Base-by-base conservation (phyloP, 2,888 invertebrate genomes). In the Lypha dubia region DNA sequence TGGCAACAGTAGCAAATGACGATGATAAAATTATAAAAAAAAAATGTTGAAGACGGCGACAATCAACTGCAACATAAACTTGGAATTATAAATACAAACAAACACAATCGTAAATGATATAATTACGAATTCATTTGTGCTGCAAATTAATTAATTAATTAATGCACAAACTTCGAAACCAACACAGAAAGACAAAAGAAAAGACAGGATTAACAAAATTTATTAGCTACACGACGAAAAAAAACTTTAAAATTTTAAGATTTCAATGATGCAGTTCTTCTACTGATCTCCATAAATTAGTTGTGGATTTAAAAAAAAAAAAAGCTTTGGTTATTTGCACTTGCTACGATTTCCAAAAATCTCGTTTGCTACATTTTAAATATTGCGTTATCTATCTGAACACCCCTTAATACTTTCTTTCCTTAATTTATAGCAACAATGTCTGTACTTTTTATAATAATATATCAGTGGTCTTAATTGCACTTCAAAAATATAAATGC, bases 51-150 rank as follows among this genome's bases (percentile, higher is more conserved):
- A 41, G 79, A 79, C 73, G 51, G 63, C 71, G 49, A 75, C 60
- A 83, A 74, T n/a, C 79, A 79, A 70, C 70, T 53, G 32, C 67
- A n/a, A 4, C 32, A 51, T 11, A 53, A 68, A n/a, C n/a, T n/a
- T n/a, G 32, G 53, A 56, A 67, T 32, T 35, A 46, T 22, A 67
- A 38, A 15, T 28, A 74, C 67, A 38, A 76, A 60, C 63, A 77
- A 70, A 79, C 63, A 83, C 71, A 83, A 83, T 74, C 81, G 81
- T 63, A 74, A 81, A 84, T 70, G 77, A 81, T 84, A 86, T 84
- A 86, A 86, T 86, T 86, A 86, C 86, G 82, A 84, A 86, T 86
- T 86, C 84, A 86, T 86, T 86, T 86, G 85, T 82, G 85, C 77
- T 82, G 81, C 82, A 82, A 86, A 86, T 86, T 86, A 86, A 85